These are phyloP conservation scores for Crotalus viridis DNA, from an alignment of 2,113 vertebrate genomes.

Conservation along the genomic window DNA sequence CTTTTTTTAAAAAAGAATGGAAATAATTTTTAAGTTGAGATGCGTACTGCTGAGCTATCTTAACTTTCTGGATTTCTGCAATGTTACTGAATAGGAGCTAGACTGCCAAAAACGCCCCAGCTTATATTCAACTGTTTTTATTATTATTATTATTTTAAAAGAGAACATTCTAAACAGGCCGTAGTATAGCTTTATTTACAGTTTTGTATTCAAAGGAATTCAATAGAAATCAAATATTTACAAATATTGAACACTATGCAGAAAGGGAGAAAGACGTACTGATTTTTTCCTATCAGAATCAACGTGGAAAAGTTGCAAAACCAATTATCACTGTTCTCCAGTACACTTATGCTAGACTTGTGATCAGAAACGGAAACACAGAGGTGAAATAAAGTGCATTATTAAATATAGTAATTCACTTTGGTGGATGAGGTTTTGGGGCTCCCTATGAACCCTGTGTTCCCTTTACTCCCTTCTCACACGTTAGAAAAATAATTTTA, in stretches of 20 bases:
- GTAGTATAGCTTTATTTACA: constrained; percentile 80
- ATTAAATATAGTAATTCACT: constrained; percentile 65
- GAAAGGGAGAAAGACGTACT: constrained; percentile 56
- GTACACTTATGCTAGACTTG: constrained; percentile 53
- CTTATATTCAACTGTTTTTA: constrained; percentile 28
- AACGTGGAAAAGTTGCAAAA: constrained; percentile 39
- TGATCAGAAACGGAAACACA: constrained; percentile 62
- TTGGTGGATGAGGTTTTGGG: constrained; percentile 62
- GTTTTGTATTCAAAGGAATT: constrained; percentile 71
- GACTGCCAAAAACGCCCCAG: not conserved
- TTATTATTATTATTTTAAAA: not conserved
- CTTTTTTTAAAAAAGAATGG: not conserved
- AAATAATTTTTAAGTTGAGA: not conserved
- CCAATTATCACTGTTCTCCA: constrained; percentile 52
- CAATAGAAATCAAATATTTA: constrained; percentile 80
- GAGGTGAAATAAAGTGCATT: constrained; percentile 77
- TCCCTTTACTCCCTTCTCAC: constrained; percentile 44
- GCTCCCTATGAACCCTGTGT: constrained; percentile 56
- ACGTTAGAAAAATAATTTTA: constrained; percentile 56
- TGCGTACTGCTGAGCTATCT: too few species aligned
- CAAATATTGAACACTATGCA: constrained; percentile 62
- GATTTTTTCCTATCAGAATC: constrained; percentile 59
- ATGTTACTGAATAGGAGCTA: not conserved
- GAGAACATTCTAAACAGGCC: constrained; percentile 41
- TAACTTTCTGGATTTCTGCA: not conserved